Base-by-base conservation (phyloP, 1,140 invertebrate genomes). In the Rhyzopertha dominica region DNA sequence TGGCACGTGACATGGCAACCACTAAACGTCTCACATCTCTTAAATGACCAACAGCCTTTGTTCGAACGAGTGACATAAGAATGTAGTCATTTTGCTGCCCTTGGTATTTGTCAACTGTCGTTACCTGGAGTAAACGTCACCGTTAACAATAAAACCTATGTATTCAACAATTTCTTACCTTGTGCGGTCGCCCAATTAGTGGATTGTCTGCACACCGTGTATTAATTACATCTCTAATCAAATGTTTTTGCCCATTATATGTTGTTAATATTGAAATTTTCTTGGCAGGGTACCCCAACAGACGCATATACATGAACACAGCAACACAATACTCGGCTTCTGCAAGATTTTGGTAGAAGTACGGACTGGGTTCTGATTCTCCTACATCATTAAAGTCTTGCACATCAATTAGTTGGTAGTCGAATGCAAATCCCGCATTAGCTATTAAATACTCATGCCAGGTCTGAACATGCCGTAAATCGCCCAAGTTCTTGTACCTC, bases 51-150 rank as follows among this genome's bases (percentile, higher is more conserved):
- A 99, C 94, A 10, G 91, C 88, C 64, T 87, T 85, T 0, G 97
- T 99, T 47, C 94, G 79, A 12, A 99, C 97, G 10, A 99, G 70
- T 0, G 95, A 99, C 1, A 99, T 72, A 3, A 99, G 73, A 39
- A 99, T 95, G 60, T 94, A 97, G 70, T 99, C 96, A 70, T 99
- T 99, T 68, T 99, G 97, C 63, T 99, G 96, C 46, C 97, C 97
- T 67, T 99, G 97, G 67, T 96, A 99, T 61, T 98, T 98, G 68
- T 99, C 97, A 8, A 99, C 97, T 5, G 97, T 99, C 1, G 87
- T 87, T 18, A 85, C 74, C 78, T 81, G 47, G 14, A 52, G 47
- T 19, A 47, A 23, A 22, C 16, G 28, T 25, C n/a, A n/a, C n/a
- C n/a, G n/a, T n/a, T n/a, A n/a, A 25, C 14, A 16, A 18, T 20